Percentiles rank a stretch among this genome's conserved stretches.
These are phyloP conservation scores for Tetranychus truncatus DNA, from an alignment of 2,888 invertebrate species.

Conservation along the genomic window DNA sequence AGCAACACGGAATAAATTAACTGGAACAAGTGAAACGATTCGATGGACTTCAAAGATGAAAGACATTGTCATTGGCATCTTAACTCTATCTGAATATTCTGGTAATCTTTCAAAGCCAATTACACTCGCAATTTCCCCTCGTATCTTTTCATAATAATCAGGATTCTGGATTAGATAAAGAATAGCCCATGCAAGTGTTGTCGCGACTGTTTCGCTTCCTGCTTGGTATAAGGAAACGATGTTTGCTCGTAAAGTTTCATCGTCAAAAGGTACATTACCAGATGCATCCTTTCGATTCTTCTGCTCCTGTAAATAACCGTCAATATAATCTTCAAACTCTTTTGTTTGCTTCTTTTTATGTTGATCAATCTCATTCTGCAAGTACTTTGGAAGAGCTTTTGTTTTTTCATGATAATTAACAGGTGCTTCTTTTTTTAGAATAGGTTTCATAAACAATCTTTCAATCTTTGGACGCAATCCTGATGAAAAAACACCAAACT, in stretches of 20 bases:
- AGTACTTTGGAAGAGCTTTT: too few relatives aligned
- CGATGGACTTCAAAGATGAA: background rate
- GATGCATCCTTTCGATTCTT: background rate
- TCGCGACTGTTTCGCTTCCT: conserved; percentile 82
- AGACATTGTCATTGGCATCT: conserved; percentile 56
- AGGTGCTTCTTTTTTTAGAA: too few relatives aligned
- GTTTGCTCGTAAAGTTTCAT: background rate
- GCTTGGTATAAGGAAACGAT: conserved; percentile 46
- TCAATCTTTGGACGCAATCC: too few relatives aligned
- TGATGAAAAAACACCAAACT: too few relatives aligned
- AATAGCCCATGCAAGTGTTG: conserved; percentile 67
- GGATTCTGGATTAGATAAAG: conserved; percentile 72
- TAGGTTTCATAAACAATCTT: too few relatives aligned
- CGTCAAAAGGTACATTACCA: background rate
- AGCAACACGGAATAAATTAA: too few relatives aligned
- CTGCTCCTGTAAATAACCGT: background rate
- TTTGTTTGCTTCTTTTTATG: background rate
- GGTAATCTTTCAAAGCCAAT: conserved; percentile 50
- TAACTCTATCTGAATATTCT: conserved; percentile 56
- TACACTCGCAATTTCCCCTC: conserved; percentile 65
- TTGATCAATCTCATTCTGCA: background rate
- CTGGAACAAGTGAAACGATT: too few relatives aligned
- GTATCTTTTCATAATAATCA: conserved; percentile 56
- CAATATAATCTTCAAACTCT: background rate
- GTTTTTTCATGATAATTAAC: too few relatives aligned